Evolutionary conservation across 1,140 invertebrate species (phyloP).

Genomic region (Spodoptera litura): DNA sequence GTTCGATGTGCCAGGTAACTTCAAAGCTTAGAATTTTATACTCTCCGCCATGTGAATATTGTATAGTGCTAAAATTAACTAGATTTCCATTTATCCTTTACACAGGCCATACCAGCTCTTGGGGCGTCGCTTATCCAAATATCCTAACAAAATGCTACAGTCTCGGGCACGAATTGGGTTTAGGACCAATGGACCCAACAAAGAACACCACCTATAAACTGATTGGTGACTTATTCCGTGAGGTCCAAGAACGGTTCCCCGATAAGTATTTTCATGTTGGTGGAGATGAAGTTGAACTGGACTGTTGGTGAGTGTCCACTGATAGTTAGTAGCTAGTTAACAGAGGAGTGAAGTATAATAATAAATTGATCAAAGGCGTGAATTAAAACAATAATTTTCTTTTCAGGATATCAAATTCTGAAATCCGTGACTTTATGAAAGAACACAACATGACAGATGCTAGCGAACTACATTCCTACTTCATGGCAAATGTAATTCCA

Average conservation of each 20-base stretch:
- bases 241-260: slow-evolving; percentile 90
- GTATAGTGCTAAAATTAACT: background rate
- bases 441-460: slow-evolving; percentile 84
- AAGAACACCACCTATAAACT: slow-evolving; percentile 89
- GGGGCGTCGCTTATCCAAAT: slow-evolving; percentile 91
- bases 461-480: slow-evolving; percentile 71
- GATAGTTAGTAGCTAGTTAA: no score
- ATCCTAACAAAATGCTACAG: slow-evolving; percentile 92
- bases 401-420: slow-evolving; percentile 91
- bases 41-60: background rate
- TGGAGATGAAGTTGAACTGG: slow-evolving; percentile 95
- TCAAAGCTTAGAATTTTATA: no score
- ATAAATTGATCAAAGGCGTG: no score
- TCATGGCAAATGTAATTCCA: slow-evolving; percentile 69
- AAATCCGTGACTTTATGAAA: slow-evolving; percentile 91
- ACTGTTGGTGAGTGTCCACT: slow-evolving; percentile 91
- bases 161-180: slow-evolving; percentile 84
- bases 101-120: slow-evolving; percentile 93
- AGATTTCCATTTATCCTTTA: background rate
- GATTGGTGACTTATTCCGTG: slow-evolving; percentile 89
- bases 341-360: no score
- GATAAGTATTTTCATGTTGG: slow-evolving; percentile 95
- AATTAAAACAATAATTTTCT: slow-evolving; percentile 2
- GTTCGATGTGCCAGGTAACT: slow-evolving; percentile 95
- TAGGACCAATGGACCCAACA: slow-evolving; percentile 93